Base-by-base conservation (phyloP, 2,113 vertebrate species). In the Sus scrofa region DNA sequence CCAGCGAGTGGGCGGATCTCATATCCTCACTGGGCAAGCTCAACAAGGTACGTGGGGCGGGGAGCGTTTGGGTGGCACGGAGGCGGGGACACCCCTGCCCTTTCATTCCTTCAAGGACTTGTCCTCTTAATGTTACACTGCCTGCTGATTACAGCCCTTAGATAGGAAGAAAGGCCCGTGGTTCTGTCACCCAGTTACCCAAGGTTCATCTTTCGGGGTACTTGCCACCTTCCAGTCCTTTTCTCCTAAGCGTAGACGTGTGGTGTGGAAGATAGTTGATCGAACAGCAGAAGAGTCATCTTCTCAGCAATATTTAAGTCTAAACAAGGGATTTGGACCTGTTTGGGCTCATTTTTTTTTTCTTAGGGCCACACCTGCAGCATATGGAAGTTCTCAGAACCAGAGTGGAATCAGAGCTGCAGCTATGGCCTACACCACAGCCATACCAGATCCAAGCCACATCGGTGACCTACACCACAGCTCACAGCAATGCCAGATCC, bases 1-100 rank as follows among this genome's bases (percentile, higher is more conserved):
- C 99, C 0, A 99, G 99, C 18, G 99, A 99, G 97, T 99, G 99
- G 99, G 99, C 99, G 0, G 99, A 99, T 97, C 99, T 99, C 56
- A 99, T 99, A 95, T 99, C 99, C 37, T 99, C 99, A 8, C 99
- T 99, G 93, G 99, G 99, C 83, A 99, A 99, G 95, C 99, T 99
- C 97, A 99, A 99, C 94, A 99, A 99, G 99, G 99, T 99, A 98
- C 3, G 67, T 88, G 15, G 16, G 52, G 27, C 56, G 1, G 54
- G 2, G 62, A 44, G 68, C 56, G 0, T 27, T 92, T 77, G 44
- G 1, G 63, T 74, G 32, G 14, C 10, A 0, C 4, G 6, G n/a
- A 7, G 12, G 54, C 0, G 1, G 85, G 67, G 52, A 54, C n/a
- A 1, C 19, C 14, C 10, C 50, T 63, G 63, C 74, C 88, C 86